Evolutionary conservation across 2,113 vertebrate species (phyloP).

Genomic region (Elgaria multicarinata): DNA sequence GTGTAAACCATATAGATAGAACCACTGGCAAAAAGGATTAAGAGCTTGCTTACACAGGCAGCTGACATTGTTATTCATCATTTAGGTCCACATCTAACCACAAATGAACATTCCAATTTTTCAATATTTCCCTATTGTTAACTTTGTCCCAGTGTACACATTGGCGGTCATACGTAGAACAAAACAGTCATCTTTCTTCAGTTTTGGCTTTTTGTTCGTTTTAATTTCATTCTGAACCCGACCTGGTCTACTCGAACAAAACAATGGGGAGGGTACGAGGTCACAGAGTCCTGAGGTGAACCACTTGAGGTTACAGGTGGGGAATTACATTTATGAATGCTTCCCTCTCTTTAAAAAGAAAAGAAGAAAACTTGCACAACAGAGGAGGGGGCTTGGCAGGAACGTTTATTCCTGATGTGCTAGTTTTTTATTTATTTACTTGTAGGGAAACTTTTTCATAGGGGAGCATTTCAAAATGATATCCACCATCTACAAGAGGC

Average conservation of each 20-base stretch:
- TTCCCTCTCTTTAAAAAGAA: neutral
- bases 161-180: conserved; percentile 57
- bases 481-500: neutral
- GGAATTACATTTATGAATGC: neutral
- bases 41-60: conserved; percentile 56
- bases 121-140: too few relatives aligned
- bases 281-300: neutral
- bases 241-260: neutral
- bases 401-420: neutral
- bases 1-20: conserved; percentile 62
- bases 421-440: neutral
- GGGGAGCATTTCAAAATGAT: neutral
- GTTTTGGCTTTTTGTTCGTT: conserved; percentile 56
- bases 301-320: neutral
- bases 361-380: neutral
- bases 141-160: too few relatives aligned
- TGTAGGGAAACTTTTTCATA: neutral
- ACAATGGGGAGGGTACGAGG: neutral
- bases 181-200: conserved; percentile 64
- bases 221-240: conserved; percentile 59
- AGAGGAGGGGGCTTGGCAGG: neutral
- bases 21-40: conserved; percentile 60
- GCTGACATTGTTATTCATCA: conserved; percentile 54
- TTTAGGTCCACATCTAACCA: conserved; percentile 52
- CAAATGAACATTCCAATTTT: conserved; percentile 38